Percentiles rank a stretch among this genome's conserved stretches.
These are phyloP conservation scores for Epinotia nisella DNA, from an alignment of 2,888 invertebrate genomes.

Conservation along the genomic window DNA sequence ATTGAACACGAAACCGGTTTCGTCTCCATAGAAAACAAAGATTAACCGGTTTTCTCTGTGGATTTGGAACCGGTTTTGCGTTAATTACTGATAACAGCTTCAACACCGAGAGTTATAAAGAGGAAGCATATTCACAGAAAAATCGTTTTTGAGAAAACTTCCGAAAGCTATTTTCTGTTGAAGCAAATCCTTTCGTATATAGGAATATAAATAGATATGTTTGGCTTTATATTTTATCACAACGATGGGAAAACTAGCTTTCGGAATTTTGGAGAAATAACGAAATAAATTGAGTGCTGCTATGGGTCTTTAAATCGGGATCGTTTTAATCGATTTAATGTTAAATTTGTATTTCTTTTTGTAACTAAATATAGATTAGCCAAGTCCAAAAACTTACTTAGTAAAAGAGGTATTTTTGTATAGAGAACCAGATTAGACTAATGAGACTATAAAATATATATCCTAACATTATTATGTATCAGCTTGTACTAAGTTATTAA, in stretches of 20 bases:
- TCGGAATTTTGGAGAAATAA: neutral
- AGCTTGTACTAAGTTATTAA: slow-evolving; percentile 44
- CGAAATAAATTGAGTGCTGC: too few species aligned
- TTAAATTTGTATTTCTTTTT: too few species aligned
- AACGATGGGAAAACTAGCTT: neutral
- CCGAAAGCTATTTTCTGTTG: neutral
- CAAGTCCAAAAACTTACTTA: neutral
- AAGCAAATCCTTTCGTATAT: too few species aligned
- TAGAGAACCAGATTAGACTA: slow-evolving; percentile 39
- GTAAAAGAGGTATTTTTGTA: neutral
- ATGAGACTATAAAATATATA: slow-evolving; percentile 13
- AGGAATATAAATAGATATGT: neutral
- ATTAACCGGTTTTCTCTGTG: neutral
- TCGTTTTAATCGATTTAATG: too few species aligned
- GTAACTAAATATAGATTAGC: neutral
- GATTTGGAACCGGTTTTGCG: neutral
- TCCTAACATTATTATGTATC: slow-evolving; percentile 28
- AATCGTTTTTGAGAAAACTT: neutral
- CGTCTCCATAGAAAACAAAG: neutral
- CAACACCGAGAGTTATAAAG: neutral
- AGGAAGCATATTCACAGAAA: too few species aligned
- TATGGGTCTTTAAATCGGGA: too few species aligned
- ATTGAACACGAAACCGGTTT: neutral
- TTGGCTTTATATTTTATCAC: neutral
- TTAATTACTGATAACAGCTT: neutral